Evolutionary conservation across 2,797 vertebrate species (phyloP).

Genomic region (Gymnodraco acuticeps): DNA sequence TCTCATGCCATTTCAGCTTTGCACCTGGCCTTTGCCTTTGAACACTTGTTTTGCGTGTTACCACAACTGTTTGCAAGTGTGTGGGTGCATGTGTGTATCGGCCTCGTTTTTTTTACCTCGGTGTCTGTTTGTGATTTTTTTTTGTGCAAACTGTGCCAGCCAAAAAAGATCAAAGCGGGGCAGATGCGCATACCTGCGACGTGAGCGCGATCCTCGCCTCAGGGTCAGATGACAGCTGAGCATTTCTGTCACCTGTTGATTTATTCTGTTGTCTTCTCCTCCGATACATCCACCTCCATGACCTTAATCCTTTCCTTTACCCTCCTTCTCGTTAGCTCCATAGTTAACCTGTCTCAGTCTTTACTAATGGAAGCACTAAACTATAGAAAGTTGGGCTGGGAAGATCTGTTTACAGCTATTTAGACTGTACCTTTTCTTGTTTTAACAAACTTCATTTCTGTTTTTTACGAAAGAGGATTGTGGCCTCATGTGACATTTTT

Average conservation of each 20-base stretch:
- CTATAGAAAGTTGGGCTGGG: conserved; percentile 38
- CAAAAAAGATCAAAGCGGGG: conserved; percentile 85
- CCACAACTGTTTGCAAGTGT: conserved; percentile 74
- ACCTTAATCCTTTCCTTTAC: conserved; percentile 53
- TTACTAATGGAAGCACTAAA: conserved; percentile 43
- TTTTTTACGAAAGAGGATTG: not conserved
- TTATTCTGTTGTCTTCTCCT: conserved; percentile 79
- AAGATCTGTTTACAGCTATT: conserved; percentile 32
- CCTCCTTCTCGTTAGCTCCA: conserved; percentile 25
- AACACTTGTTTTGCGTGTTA: conserved; percentile 80
- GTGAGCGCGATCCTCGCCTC: conserved; percentile 80
- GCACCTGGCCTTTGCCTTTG: conserved; percentile 85
- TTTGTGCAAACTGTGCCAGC: conserved; percentile 76
- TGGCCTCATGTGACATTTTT: too few species aligned
- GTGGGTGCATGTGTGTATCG: conserved; percentile 66
- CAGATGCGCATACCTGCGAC: conserved; percentile 85
- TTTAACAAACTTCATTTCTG: not conserved
- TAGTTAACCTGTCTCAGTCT: conserved; percentile 37
- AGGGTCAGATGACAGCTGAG: conserved; percentile 85
- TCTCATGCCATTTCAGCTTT: conserved; percentile 77
- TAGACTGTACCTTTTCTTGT: not conserved
- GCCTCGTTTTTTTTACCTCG: conserved; percentile 62
- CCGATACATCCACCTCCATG: conserved; percentile 32
- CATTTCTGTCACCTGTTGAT: conserved; percentile 84
- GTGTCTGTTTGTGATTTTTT: conserved; percentile 76